phyloP scores from a whole-genome alignment of 2,113 vertebrate genomes.

The Ivindomyrus marchei region DNA sequence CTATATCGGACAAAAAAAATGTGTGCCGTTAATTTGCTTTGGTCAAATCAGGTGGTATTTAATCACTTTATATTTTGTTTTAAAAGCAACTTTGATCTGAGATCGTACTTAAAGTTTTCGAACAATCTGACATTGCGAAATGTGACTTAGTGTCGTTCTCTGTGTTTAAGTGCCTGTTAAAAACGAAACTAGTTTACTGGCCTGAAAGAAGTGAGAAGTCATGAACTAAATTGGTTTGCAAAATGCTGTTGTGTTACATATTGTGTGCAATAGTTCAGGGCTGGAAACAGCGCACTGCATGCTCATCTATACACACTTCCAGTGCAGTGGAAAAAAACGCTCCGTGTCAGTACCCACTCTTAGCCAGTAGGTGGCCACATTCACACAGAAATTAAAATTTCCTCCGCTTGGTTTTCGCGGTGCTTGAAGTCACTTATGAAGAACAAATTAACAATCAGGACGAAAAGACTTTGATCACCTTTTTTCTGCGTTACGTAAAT shows the following conservation, averaged over 20 bases:
- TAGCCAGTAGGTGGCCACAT: background rate
- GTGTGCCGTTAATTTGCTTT: background rate
- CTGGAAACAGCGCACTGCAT: background rate
- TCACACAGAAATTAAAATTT: background rate
- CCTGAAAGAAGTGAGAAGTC: background rate
- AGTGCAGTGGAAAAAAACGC: background rate
- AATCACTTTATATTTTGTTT: background rate
- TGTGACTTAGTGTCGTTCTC: background rate
- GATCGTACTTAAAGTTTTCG: background rate
- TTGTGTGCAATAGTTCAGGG: background rate
- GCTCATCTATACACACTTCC: background rate
- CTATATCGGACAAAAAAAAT: background rate
- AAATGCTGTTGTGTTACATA: background rate
- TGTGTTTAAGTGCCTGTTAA: background rate
- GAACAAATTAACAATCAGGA: background rate
- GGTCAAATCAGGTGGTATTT: background rate
- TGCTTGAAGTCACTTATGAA: background rate
- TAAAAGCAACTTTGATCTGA: background rate
- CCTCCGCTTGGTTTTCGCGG: background rate
- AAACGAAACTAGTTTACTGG: background rate
- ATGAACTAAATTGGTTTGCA: background rate
- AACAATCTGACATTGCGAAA: background rate
- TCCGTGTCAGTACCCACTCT: background rate
- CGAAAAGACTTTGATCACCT: background rate
- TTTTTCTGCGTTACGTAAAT: background rate